Evolutionary conservation across 2,113 vertebrate species (phyloP).

Genomic region (Carassius gibelio): DNA sequence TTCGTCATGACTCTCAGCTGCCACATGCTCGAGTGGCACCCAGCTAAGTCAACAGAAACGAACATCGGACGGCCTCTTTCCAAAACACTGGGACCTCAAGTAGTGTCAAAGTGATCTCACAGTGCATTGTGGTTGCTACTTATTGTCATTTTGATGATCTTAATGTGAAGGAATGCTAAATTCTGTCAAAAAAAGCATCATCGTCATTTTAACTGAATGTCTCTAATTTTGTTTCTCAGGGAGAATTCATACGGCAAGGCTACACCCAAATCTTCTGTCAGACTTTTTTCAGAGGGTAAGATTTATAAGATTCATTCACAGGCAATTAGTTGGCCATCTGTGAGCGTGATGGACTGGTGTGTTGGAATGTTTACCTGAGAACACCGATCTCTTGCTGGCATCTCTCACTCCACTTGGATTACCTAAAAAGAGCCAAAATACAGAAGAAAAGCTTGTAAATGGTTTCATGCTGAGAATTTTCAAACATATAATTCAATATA

Average conservation of each 20-base stretch:
- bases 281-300: slow-evolving; percentile 53
- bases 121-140: not conserved
- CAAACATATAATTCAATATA: slow-evolving; percentile 8
- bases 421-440: slow-evolving; percentile 37
- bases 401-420: slow-evolving; percentile 67
- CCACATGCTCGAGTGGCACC: slow-evolving; percentile 67
- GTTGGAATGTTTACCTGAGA: slow-evolving; percentile 72
- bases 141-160: not conserved
- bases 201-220: not conserved
- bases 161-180: not conserved
- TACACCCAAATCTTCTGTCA: not conserved
- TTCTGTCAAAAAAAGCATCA: not conserved
- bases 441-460: slow-evolving; percentile 3
- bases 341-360: not conserved
- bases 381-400: slow-evolving; percentile 75
- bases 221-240: not conserved
- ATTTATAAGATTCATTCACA: slow-evolving; percentile 58
- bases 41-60: slow-evolving; percentile 76
- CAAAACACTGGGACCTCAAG: slow-evolving; percentile 19
- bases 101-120: slow-evolving; percentile 5
- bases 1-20: slow-evolving; percentile 67
- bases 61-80: slow-evolving; percentile 61
- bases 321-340: slow-evolving; percentile 47
- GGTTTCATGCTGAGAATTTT: not conserved
- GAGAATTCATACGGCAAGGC: not conserved